Conservation (phyloP, 37 sponge, comb jelly and placozoan species). For the Chondrilla cf. caribensis region DNA sequence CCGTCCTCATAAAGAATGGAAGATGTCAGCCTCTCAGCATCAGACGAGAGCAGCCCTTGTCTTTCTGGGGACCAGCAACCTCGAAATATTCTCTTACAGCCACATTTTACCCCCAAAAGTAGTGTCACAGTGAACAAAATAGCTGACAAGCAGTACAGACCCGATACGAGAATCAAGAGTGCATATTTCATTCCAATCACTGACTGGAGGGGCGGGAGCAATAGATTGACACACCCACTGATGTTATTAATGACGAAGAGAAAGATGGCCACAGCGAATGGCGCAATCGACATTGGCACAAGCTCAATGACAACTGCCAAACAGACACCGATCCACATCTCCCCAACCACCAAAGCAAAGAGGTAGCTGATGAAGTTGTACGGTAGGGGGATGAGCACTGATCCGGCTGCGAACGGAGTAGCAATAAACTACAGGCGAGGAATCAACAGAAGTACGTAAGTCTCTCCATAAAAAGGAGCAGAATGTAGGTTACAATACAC, state of each 20-base stretch:
- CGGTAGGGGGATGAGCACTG: constrained; percentile 63
- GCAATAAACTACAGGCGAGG: constrained; percentile 61
- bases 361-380: constrained; percentile 71
- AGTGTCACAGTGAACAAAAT: constrained; percentile 27
- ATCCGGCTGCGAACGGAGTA: constrained; percentile 77
- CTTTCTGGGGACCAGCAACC: not conserved
- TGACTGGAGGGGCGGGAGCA: constrained; percentile 47
- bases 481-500: no score
- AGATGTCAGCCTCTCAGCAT: not conserved
- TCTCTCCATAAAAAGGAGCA: no score
- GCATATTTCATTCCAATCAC: constrained; percentile 30
- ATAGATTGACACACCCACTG: constrained; percentile 70
- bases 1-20: not conserved
- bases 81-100: not conserved
- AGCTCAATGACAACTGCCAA: constrained; percentile 73
- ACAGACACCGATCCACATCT: constrained; percentile 88
- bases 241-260: constrained; percentile 81
- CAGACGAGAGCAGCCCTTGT: not conserved
- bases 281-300: constrained; percentile 39
- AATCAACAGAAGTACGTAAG: not conserved
- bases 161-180: constrained; percentile 59
- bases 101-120: not conserved
- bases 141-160: constrained; percentile 52
- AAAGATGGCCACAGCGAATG: constrained; percentile 57
- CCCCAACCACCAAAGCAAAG: constrained; percentile 71